A percentile compares a stretch with the other conserved stretches of the same genome.
Evolutionary conservation across 2,888 invertebrate genomes (phyloP).

Genomic region (Drosophila borealis): DNA sequence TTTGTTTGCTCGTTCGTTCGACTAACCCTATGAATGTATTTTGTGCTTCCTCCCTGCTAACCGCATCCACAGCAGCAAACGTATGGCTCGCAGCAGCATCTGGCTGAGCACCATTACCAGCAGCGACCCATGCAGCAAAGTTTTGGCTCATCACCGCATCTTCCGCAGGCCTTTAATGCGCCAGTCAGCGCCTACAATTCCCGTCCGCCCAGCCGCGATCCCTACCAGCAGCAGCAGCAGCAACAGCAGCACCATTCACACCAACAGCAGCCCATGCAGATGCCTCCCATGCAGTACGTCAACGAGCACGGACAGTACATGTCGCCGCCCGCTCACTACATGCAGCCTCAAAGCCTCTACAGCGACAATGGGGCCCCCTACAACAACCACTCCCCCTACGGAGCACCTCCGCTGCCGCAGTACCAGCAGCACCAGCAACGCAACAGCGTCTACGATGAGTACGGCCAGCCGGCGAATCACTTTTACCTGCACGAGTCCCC

Average conservation of each 20-base stretch:
- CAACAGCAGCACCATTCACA: constrained; percentile 69
- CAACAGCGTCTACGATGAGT: constrained; percentile 86
- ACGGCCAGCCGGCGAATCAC: constrained; percentile 86
- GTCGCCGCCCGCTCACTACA: constrained; percentile 80
- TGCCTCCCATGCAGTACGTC: constrained; percentile 84
- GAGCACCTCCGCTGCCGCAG: constrained; percentile 84
- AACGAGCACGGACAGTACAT: constrained; percentile 84
- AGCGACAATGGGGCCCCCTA: constrained; percentile 85
- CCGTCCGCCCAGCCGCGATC: constrained; percentile 84
- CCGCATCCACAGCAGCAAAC: constrained; percentile 84
- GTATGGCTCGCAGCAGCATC: constrained; percentile 86
- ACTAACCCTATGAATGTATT: constrained; percentile 35
- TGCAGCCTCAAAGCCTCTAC: constrained; percentile 75
- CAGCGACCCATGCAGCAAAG: constrained; percentile 82
- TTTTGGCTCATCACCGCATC: constrained; percentile 85
- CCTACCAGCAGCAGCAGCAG: constrained; percentile 80
- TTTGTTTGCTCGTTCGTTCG: constrained; percentile 9
- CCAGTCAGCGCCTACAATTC: constrained; percentile 81
- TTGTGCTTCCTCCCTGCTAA: constrained; percentile 40
- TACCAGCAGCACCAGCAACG: constrained; percentile 79
- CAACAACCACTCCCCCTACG: constrained; percentile 74
- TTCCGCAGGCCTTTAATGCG: constrained; percentile 83
- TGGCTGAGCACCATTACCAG: constrained; percentile 85
- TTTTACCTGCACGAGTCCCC: constrained; percentile 91
- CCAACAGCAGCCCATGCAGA: constrained; percentile 51